A percentile compares a stretch with the other conserved stretches of the same genome.
These are phyloP conservation scores for Nephila pilipes DNA, from an alignment of 1,140 invertebrate genomes.

Conservation along the genomic window DNA sequence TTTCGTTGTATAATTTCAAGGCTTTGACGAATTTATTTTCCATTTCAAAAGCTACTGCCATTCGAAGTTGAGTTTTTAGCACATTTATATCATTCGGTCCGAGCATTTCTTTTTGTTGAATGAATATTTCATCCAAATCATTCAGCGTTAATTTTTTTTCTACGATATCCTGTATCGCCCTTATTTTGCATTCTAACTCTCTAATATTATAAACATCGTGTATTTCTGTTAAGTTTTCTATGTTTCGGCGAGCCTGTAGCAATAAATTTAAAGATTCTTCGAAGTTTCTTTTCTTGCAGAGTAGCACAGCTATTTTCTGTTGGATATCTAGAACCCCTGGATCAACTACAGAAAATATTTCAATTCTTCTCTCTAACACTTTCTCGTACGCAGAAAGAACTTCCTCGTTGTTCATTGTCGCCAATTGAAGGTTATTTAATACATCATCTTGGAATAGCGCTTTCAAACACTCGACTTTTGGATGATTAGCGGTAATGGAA, in stretches of 20 bases:
- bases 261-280: not conserved
- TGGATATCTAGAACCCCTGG: not conserved
- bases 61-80: no score
- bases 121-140: no score
- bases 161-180: no score
- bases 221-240: no score
- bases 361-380: not conserved
- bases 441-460: not conserved
- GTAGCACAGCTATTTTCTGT: not conserved
- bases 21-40: no score
- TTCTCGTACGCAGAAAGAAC: not conserved
- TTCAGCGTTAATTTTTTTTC: no score
- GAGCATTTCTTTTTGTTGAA: no score
- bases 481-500: not conserved
- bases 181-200: no score
- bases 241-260: not conserved
- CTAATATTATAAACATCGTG: no score
- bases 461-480: not conserved
- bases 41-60: no score
- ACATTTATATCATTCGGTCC: no score
- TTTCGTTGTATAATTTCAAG: no score
- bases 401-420: not conserved
- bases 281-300: not conserved
- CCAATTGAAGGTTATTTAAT: not conserved
- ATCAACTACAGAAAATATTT: not conserved